Conservation (phyloP, 2,888 invertebrate species). For the Panzeria rudis region DNA sequence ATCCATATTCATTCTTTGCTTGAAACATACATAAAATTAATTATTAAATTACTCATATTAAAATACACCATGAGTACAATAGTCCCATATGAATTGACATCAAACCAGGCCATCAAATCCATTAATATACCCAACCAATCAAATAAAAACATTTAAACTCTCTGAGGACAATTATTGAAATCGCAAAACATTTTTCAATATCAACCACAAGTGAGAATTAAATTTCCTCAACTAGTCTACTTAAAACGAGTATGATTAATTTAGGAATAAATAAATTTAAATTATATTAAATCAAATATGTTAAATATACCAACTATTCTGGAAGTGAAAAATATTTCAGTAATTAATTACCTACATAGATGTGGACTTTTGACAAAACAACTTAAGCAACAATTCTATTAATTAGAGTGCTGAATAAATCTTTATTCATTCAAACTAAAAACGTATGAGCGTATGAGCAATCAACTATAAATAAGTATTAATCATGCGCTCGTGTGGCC, state of each 20-base stretch:
- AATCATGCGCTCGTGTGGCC: slow-evolving; percentile 3
- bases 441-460: slow-evolving; percentile 20
- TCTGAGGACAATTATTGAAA: background rate
- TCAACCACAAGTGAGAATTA: background rate
- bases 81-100: background rate
- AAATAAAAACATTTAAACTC: background rate
- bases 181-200: background rate
- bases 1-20: no score
- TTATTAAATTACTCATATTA: background rate
- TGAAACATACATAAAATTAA: no score
- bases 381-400: no score
- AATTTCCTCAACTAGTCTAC: background rate
- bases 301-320: background rate
- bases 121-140: background rate
- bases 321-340: background rate
- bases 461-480: background rate
- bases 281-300: background rate
- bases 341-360: no score
- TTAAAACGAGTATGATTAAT: background rate
- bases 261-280: background rate
- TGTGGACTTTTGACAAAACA: no score
- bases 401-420: no score
- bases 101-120: background rate
- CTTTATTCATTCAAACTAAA: no score
- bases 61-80: background rate